Evolutionary conservation across 2,888 invertebrate genomes (phyloP).

Genomic region (Odontothrips loti): DNA sequence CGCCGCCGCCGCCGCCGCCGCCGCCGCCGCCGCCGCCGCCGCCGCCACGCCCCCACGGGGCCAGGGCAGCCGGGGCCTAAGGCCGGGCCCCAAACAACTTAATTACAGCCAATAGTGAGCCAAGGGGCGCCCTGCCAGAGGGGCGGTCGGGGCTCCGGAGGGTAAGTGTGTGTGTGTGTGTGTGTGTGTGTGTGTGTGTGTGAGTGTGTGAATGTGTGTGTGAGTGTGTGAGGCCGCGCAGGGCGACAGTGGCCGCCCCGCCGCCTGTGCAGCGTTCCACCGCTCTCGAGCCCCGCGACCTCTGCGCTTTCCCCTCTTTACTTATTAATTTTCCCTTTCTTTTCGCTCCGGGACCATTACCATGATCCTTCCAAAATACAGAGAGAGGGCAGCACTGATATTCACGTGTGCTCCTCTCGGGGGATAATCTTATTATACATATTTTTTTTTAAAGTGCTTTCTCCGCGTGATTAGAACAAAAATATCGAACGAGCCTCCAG

Average conservation of each 20-base stretch:
- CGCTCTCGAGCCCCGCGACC: too few species aligned
- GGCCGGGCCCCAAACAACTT: constrained; percentile 19
- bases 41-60: not conserved
- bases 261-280: too few species aligned
- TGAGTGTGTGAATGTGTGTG: too few species aligned
- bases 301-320: too few species aligned
- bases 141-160: constrained; percentile 10
- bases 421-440: too few species aligned
- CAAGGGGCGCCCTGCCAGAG: not conserved
- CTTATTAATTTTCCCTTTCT: too few species aligned
- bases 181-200: too few species aligned
- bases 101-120: constrained; percentile 21
- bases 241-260: not conserved
- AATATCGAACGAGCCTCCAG: constrained; percentile 1
- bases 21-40: not conserved
- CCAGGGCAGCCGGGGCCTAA: not conserved
- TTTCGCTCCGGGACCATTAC: too few species aligned
- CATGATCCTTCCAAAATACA: too few species aligned
- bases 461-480: not conserved
- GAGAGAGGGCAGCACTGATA: too few species aligned
- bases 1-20: too few species aligned
- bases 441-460: not conserved
- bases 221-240: not conserved
- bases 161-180: not conserved
- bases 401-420: too few species aligned